Conservation (phyloP, 2,113 vertebrate species). For the Centrocercus urophasianus region DNA sequence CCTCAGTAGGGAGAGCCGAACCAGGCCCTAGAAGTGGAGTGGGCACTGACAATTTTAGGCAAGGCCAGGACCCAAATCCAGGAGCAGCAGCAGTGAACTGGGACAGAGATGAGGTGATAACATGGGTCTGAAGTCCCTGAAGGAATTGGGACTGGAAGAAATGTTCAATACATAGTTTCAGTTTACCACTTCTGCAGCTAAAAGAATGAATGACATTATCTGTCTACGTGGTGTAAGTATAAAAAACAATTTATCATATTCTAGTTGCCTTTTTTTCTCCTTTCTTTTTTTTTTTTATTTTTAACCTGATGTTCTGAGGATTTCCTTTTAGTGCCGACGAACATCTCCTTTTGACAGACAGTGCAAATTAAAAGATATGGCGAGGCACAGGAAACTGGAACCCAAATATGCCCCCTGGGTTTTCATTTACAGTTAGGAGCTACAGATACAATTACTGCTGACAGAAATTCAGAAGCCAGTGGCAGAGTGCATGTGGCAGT, state of each 20-base stretch:
- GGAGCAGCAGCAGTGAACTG: neutral
- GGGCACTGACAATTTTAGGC: rapidly evolving
- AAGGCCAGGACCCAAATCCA: neutral
- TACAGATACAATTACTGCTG: constrained; percentile 81
- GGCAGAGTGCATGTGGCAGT: constrained; percentile 74
- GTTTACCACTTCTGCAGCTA: neutral
- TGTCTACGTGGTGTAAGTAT: constrained; percentile 28
- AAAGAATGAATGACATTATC: neutral
- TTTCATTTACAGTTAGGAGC: constrained; percentile 83
- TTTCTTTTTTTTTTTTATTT: constrained; percentile 48
- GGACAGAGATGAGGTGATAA: rapidly evolving
- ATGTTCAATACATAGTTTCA: constrained; percentile 47
- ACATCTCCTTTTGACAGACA: constrained; percentile 80
- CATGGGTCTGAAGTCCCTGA: rapidly evolving
- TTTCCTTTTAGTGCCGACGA: constrained; percentile 71
- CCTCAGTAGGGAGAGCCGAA: neutral
- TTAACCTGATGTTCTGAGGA: constrained; percentile 64
- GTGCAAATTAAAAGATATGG: constrained; percentile 84
- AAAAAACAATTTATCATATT: constrained; percentile 34
- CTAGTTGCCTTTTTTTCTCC: constrained; percentile 13
- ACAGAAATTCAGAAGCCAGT: constrained; percentile 77
- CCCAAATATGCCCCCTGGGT: constrained; percentile 80
- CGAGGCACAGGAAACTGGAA: constrained; percentile 64
- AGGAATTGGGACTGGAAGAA: neutral
- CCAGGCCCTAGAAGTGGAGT: rapidly evolving